Conservation (phyloP, 2,888 invertebrate species). For the Oscheius sp. region DNA sequence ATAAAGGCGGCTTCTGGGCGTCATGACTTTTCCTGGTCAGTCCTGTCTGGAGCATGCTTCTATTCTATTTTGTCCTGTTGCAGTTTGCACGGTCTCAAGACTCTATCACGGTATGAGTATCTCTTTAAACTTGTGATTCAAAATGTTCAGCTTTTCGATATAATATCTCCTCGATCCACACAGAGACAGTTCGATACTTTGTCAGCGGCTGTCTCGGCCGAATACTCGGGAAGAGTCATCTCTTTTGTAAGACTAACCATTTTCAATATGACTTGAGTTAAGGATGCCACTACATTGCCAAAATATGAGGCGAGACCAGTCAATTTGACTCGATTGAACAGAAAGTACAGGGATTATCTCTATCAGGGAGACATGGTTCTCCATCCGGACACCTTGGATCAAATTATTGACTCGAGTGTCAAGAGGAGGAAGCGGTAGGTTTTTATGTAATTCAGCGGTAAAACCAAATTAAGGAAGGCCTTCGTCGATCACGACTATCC, state of each 20-base stretch:
- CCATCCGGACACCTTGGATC: slow-evolving; percentile 41
- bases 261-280: slow-evolving; percentile 2
- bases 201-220: slow-evolving; percentile 26
- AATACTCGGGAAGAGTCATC: slow-evolving; percentile 18
- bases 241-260: slow-evolving; percentile 22
- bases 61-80: too few relatives aligned
- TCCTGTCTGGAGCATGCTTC: background rate
- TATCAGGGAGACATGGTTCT: slow-evolving; percentile 57
- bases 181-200: slow-evolving; percentile 52
- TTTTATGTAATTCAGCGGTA: background rate
- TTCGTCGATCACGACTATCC: slow-evolving; percentile 49
- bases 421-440: slow-evolving; percentile 26
- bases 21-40: background rate
- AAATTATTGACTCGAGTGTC: slow-evolving; percentile 38
- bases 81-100: background rate
- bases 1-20: background rate
- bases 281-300: slow-evolving; percentile 50
- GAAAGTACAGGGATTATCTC: slow-evolving; percentile 52
- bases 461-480: slow-evolving; percentile 24
- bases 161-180: slow-evolving; percentile 49
- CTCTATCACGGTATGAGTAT: background rate
- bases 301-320: slow-evolving; percentile 51
- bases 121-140: background rate
- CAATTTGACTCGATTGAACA: slow-evolving; percentile 46
- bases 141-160: slow-evolving; percentile 48